A percentile compares a stretch with the other conserved stretches of the same genome.
These are phyloP conservation scores for Macrotus californicus DNA, from an alignment of 2,113 vertebrate genomes.

Conservation along the genomic window DNA sequence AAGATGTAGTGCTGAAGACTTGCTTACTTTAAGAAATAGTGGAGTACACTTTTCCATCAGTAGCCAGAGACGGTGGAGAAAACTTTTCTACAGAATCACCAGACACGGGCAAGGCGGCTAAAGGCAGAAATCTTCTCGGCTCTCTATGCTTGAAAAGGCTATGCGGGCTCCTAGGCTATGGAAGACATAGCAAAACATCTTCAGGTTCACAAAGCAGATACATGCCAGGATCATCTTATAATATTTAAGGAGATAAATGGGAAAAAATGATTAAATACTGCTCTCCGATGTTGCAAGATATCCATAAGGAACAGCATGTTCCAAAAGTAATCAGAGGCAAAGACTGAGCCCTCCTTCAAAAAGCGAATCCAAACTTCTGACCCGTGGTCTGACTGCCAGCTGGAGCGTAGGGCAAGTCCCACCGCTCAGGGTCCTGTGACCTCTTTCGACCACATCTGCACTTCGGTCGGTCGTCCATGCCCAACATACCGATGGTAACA, in stretches of 20 bases:
- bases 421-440: no score
- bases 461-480: no score
- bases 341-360: constrained; percentile 61
- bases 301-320: constrained; percentile 51
- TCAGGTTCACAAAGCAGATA: constrained; percentile 83
- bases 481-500: no score
- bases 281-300: constrained; percentile 48
- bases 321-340: constrained; percentile 59
- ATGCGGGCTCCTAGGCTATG: constrained; percentile 81
- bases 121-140: constrained; percentile 86
- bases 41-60: constrained; percentile 82
- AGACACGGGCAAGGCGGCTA: constrained; percentile 82
- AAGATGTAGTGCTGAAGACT: constrained; percentile 71
- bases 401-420: no score
- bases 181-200: constrained; percentile 85
- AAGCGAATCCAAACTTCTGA: constrained; percentile 26
- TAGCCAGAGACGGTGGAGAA: constrained; percentile 79
- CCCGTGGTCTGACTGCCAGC: no score
- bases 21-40: constrained; percentile 80
- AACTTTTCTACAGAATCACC: constrained; percentile 80
- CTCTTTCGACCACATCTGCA: no score
- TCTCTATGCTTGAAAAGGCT: constrained; percentile 84
- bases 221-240: constrained; percentile 74
- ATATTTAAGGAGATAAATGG: constrained; percentile 72
- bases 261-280: constrained; percentile 59